Percentiles rank a stretch among this genome's conserved stretches.
Evolutionary conservation across 2,888 invertebrate genomes (phyloP).

Genomic region (Fragum whitleyi): DNA sequence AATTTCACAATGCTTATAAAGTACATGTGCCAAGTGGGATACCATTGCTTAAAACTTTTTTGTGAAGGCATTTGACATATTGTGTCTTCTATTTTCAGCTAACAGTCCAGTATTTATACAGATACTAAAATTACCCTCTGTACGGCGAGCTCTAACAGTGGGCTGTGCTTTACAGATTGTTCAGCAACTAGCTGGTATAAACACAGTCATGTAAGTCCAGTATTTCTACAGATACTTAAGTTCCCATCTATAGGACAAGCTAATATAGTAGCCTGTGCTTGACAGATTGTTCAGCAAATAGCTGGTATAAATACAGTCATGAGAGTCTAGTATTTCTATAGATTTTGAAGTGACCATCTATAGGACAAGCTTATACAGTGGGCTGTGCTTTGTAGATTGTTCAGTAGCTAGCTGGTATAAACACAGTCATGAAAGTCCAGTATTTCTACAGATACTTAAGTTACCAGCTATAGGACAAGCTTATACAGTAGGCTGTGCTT

Average conservation of each 20-base stretch:
- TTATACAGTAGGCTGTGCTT: constrained; percentile 86
- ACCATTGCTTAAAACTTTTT: no score
- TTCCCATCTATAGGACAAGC: constrained; percentile 84
- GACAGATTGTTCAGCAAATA: constrained; percentile 87
- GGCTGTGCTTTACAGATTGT: constrained; percentile 87
- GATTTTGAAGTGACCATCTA: constrained; percentile 82
- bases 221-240: constrained; percentile 81
- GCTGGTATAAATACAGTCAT: constrained; percentile 87
- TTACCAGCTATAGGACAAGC: constrained; percentile 84
- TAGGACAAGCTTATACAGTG: constrained; percentile 85
- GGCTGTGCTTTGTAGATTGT: constrained; percentile 87
- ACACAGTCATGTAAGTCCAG: constrained; percentile 86
- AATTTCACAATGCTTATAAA: no score
- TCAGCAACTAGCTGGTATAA: constrained; percentile 87
- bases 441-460: constrained; percentile 81
- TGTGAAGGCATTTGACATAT: no score
- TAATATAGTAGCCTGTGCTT: constrained; percentile 86
- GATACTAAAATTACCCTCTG: constrained; percentile 82
- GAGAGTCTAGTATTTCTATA: constrained; percentile 79
- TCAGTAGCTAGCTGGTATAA: constrained; percentile 87
- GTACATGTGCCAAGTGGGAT: no score
- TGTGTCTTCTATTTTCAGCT: constrained; percentile 61
- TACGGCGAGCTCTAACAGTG: constrained; percentile 86
- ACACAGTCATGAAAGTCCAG: constrained; percentile 86
- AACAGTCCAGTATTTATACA: constrained; percentile 75